A percentile compares a stretch with the other conserved stretches of the same genome.
Conservation (phyloP, 2,113 vertebrate genomes). For the Myiopsitta monachus region DNA sequence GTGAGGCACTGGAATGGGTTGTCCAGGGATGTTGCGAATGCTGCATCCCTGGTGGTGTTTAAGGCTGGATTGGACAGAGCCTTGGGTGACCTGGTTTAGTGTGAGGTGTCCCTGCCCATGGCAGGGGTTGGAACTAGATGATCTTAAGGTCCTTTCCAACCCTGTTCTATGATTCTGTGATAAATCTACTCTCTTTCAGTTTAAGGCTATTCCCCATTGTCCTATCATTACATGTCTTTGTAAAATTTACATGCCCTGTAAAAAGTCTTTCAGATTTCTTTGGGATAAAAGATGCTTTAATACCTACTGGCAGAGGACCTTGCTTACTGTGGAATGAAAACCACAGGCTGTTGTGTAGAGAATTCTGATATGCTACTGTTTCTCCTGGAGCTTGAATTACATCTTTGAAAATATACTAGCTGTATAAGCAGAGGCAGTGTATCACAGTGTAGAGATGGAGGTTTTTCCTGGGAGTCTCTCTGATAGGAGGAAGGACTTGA, state of each 20-base stretch:
- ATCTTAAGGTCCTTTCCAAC: too few relatives aligned
- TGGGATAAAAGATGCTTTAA: not conserved
- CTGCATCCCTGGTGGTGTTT: too few relatives aligned
- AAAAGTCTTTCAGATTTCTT: not conserved
- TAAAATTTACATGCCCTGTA: not conserved
- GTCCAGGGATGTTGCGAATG: too few relatives aligned
- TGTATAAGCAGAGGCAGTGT: not conserved
- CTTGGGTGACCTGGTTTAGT: too few relatives aligned
- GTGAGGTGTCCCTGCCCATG: too few relatives aligned
- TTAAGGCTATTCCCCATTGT: not conserved
- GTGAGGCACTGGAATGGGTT: too few relatives aligned
- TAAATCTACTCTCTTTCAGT: not conserved
- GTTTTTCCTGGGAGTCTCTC: not conserved
- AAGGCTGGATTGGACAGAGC: too few relatives aligned
- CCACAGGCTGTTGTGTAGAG: fast-evolving
- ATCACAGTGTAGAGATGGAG: fast-evolving
- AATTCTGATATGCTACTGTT: not conserved
- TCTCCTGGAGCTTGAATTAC: not conserved
- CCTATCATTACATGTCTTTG: not conserved
- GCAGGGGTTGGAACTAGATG: too few relatives aligned
- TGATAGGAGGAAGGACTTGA: not conserved
- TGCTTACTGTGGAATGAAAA: not conserved
- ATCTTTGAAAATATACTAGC: not conserved
- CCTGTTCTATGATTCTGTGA: too few relatives aligned
- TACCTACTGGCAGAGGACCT: too few relatives aligned